Evolutionary conservation across 2,113 vertebrate species (phyloP).

Genomic region (Pogonocichla stellata): DNA sequence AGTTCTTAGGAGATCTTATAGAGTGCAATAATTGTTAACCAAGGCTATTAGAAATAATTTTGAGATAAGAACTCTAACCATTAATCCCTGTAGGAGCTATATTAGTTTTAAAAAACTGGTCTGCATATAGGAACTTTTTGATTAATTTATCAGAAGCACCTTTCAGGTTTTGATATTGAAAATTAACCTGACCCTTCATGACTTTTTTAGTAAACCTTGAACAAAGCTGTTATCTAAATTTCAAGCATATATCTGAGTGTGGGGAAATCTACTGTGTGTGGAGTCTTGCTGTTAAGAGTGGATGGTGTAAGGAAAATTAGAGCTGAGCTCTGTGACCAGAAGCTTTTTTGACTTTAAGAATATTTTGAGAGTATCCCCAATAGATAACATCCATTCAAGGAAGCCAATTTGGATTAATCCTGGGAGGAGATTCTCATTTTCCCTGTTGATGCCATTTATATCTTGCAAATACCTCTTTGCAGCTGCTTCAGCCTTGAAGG

Average conservation of each 20-base stretch:
- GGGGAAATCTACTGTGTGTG: neutral
- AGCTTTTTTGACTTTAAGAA: neutral
- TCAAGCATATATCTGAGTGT: neutral
- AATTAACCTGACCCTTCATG: neutral
- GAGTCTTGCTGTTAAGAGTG: neutral
- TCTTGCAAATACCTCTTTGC: neutral
- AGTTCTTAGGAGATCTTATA: conserved; percentile 63
- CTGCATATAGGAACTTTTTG: conserved; percentile 59
- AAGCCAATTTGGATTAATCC: neutral
- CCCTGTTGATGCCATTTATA: neutral
- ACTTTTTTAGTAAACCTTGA: neutral
- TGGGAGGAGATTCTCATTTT: neutral
- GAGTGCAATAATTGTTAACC: conserved; percentile 56
- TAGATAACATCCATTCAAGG: neutral
- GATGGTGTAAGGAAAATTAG: neutral
- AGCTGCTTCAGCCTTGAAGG: neutral
- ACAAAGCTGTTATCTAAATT: neutral
- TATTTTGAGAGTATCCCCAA: neutral
- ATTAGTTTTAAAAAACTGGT: conserved; percentile 71
- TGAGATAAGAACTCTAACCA: conserved; percentile 75
- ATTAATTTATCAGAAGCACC: conserved; percentile 70
- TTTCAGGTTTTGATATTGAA: conserved; percentile 70
- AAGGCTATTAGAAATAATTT: conserved; percentile 75
- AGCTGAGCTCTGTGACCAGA: neutral
- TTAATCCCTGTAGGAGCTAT: conserved; percentile 71